Evolutionary conservation across 2,113 vertebrate species (phyloP).

Genomic region (Platysteira castanea): DNA sequence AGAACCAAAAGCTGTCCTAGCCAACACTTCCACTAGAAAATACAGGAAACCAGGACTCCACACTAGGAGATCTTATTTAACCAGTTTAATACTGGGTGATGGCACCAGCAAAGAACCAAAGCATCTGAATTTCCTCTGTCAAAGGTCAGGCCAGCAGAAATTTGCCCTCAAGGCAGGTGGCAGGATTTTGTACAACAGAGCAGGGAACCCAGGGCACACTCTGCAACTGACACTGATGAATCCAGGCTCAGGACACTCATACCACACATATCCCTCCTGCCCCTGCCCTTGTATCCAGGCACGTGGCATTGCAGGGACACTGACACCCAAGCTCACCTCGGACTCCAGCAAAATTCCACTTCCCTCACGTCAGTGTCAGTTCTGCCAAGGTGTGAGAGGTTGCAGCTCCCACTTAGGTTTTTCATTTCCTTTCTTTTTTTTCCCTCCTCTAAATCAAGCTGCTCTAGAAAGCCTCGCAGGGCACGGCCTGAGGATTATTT

Average conservation of each 20-base stretch:
- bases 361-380: not conserved
- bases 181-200: not conserved
- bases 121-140: not conserved
- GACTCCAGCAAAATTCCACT: not conserved
- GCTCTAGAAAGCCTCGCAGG: not conserved
- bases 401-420: not conserved
- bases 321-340: accelerated
- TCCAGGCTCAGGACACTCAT: not conserved
- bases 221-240: accelerated
- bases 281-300: not conserved
- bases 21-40: not conserved
- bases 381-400: not conserved
- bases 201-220: accelerated
- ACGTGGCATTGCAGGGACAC: accelerated
- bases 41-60: not conserved
- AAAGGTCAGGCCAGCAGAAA: not conserved
- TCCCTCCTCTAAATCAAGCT: not conserved
- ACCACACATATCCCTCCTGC: accelerated
- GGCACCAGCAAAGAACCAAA: not conserved
- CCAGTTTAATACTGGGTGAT: not conserved
- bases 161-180: not conserved
- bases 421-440: not conserved
- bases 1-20: not conserved
- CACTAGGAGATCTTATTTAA: not conserved
- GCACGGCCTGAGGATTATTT: not conserved